Conservation (phyloP, 2,113 vertebrate genomes). For the Xiphophorus couchianus region DNA sequence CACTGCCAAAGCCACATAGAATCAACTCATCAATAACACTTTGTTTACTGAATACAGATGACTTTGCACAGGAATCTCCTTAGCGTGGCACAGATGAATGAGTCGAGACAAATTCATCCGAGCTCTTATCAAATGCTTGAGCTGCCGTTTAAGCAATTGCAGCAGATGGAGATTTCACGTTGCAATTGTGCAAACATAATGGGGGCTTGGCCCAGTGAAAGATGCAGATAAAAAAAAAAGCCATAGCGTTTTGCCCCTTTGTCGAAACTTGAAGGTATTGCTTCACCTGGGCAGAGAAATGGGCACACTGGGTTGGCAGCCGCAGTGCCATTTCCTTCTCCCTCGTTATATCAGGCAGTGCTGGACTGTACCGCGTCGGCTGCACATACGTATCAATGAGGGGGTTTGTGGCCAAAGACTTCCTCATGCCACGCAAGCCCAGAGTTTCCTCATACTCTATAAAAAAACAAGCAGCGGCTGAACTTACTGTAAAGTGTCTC, state of each 20-base stretch:
- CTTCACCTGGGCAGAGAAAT: constrained; percentile 37
- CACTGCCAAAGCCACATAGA: constrained; percentile 69
- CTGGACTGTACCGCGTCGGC: constrained; percentile 36
- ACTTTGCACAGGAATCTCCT: constrained; percentile 67
- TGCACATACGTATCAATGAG: constrained; percentile 67
- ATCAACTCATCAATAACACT: constrained; percentile 73
- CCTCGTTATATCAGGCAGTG: constrained; percentile 23
- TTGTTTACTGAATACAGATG: constrained; percentile 72
- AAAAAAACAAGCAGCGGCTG: constrained; percentile 15
- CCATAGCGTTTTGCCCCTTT: constrained; percentile 36
- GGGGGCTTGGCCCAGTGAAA: constrained; percentile 33
- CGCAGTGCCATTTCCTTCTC: constrained; percentile 8
- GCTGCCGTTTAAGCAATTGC: constrained; percentile 63
- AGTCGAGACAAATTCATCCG: constrained; percentile 54
- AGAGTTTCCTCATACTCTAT: constrained; percentile 61
- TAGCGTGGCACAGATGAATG: constrained; percentile 39
- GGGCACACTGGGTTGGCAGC: constrained; percentile 29
- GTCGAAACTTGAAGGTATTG: constrained; percentile 55
- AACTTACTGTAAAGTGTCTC: constrained; percentile 28
- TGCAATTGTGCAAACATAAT: constrained; percentile 57
- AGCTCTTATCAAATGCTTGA: constrained; percentile 60
- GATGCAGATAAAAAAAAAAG: constrained; percentile 27
- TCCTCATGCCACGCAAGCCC: constrained; percentile 55
- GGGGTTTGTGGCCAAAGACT: constrained; percentile 56
- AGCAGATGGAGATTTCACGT: constrained; percentile 56